phyloP scores from a whole-genome alignment of 2,113 vertebrate species.

The Chloroceryle aenea region DNA sequence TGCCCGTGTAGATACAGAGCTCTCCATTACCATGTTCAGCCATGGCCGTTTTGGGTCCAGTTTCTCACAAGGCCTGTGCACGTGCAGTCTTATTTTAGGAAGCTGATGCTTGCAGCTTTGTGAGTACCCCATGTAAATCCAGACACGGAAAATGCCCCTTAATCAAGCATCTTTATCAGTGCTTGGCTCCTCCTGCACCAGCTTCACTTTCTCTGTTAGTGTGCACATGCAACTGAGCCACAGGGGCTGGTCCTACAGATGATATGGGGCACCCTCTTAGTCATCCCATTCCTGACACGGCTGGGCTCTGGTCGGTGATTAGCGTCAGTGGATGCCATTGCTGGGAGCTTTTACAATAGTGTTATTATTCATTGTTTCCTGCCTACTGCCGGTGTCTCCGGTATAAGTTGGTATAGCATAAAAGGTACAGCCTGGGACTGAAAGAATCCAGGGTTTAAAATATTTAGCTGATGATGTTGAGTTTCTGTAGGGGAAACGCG shows the following conservation, averaged over 20 bases:
- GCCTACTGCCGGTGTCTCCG: not conserved
- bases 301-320: not conserved
- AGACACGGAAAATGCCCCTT: not conserved
- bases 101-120: not conserved
- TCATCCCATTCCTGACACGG: not conserved
- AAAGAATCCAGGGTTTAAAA: not conserved
- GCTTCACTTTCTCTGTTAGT: not conserved
- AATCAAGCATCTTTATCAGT: not conserved
- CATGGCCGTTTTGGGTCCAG: not conserved
- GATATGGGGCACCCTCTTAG: not conserved
- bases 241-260: not conserved
- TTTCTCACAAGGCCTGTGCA: not conserved
- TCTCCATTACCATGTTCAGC: accelerated
- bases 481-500: not conserved
- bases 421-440: not conserved
- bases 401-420: not conserved
- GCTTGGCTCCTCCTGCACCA: not conserved
- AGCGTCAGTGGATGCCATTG: not conserved
- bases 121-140: not conserved
- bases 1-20: not conserved
- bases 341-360: not conserved
- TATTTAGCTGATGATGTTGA: not conserved
- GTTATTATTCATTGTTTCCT: slow-evolving; percentile 67
- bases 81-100: not conserved
- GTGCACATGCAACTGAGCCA: not conserved